Percentiles rank a stretch among this genome's conserved stretches.
Conservation (phyloP, 2,888 invertebrate genomes). For the Patella ulyssiponensis region DNA sequence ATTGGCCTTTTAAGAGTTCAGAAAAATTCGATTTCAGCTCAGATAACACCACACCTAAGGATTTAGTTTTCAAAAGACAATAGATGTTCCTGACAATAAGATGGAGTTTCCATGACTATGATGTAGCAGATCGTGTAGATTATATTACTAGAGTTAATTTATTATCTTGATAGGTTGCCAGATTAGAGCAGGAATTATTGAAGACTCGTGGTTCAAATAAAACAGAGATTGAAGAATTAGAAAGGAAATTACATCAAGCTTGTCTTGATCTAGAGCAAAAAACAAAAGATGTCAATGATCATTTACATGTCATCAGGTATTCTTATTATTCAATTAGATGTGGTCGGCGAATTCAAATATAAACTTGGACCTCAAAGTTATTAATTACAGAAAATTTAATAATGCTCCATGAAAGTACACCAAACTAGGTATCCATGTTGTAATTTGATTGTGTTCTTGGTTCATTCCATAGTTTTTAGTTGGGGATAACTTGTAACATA, state of each 20-base stretch:
- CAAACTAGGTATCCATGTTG: too few relatives aligned
- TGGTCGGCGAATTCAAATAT: too few relatives aligned
- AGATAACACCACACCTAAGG: conserved; percentile 5
- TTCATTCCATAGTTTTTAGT: background rate
- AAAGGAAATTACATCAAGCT: conserved; percentile 57
- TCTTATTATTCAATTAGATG: background rate
- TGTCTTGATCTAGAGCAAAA: conserved; percentile 52
- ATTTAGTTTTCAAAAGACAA: background rate
- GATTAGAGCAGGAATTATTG: conserved; percentile 60
- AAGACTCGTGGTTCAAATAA: conserved; percentile 56
- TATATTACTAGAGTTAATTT: too few relatives aligned
- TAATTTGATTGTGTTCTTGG: too few relatives aligned
- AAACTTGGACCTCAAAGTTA: too few relatives aligned
- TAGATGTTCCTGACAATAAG: background rate
- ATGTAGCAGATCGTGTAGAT: too few relatives aligned
- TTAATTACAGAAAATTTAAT: too few relatives aligned
- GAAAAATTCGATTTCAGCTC: background rate
- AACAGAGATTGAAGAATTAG: conserved; percentile 57
- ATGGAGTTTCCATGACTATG: too few relatives aligned
- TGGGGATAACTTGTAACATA: too few relatives aligned
- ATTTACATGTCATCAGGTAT: conserved; percentile 51
- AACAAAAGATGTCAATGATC: conserved; percentile 42
- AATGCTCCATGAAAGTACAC: too few relatives aligned
- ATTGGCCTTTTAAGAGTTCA: too few relatives aligned
- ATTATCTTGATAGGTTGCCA: conserved; percentile 48